These are phyloP conservation scores for Aleiodes alternator DNA, from an alignment of 2,888 invertebrate species.

Conservation along the genomic window DNA sequence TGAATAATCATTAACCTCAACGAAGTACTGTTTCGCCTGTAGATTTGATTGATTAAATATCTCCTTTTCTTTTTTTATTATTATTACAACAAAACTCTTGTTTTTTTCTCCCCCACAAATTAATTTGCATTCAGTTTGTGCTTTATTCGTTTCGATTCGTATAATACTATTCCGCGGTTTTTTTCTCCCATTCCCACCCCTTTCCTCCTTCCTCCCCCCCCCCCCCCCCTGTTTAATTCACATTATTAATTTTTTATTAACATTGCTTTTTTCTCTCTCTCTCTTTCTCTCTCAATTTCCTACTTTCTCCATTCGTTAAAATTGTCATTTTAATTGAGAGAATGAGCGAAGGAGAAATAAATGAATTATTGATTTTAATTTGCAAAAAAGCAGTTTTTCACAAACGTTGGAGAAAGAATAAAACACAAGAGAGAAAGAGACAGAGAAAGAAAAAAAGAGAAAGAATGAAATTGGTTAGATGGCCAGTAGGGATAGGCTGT, in stretches of 20 bases:
- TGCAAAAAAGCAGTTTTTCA: conserved; percentile 35
- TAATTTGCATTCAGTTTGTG: conserved; percentile 73
- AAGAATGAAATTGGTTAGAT: conserved; percentile 23
- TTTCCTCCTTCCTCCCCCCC: no score
- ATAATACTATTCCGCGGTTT: conserved; percentile 57
- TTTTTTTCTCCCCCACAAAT: conserved; percentile 67
- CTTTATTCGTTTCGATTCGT: conserved; percentile 72
- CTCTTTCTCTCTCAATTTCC: conserved; percentile 43
- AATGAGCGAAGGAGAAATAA: conserved; percentile 61
- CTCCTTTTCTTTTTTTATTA: conserved; percentile 16
- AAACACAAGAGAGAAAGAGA: no score
- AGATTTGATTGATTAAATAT: conserved; percentile 75
- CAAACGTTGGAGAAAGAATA: neutral
- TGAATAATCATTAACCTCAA: conserved; percentile 73
- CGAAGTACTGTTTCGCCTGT: conserved; percentile 64
- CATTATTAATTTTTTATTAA: conserved; percentile 37
- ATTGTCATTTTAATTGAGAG: conserved; percentile 72
- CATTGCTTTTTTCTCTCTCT: conserved; percentile 20
- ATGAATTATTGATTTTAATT: conserved; percentile 71
- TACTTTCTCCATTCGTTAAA: conserved; percentile 62
- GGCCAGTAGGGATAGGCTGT: conserved; percentile 18
- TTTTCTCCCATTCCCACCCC: conserved; percentile 42
- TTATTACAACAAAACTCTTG: neutral
- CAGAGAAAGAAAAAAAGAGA: neutral
- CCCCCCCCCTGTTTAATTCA: conserved; percentile 43